These are phyloP conservation scores for Spodoptera littoralis DNA, from an alignment of 2,888 invertebrate species.

Conservation along the genomic window DNA sequence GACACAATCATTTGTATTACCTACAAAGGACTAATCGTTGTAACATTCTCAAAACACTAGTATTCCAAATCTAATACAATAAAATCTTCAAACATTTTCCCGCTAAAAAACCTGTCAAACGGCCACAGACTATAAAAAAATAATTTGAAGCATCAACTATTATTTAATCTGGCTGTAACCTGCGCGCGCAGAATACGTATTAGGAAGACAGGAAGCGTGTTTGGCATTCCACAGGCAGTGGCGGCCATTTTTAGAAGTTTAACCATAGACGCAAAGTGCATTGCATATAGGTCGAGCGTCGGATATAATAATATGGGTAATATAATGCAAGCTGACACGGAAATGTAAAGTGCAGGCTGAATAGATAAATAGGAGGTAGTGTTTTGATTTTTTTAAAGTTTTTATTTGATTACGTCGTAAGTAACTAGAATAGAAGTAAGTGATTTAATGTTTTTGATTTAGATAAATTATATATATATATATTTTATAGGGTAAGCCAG, in stretches of 20 bases:
- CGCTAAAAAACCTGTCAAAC: constrained; percentile 26
- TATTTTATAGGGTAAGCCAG: no score
- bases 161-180: constrained; percentile 63
- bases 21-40: no score
- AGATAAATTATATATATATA: no score
- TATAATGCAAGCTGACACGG: constrained; percentile 46
- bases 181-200: constrained; percentile 71
- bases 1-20: no score
- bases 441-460: no score
- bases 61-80: background rate
- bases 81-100: background rate
- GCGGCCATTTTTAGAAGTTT: constrained; percentile 73
- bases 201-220: constrained; percentile 73
- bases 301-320: constrained; percentile 36
- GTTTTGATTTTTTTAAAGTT: constrained; percentile 19
- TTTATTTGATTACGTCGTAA: no score
- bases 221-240: constrained; percentile 67
- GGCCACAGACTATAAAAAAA: constrained; percentile 24
- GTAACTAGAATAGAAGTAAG: no score
- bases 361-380: constrained; percentile 38
- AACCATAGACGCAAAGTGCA: constrained; percentile 59
- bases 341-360: constrained; percentile 40
- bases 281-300: constrained; percentile 48
- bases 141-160: constrained; percentile 37
- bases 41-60: no score